phyloP scores from a whole-genome alignment of 64 coral and sea anemone species.

The Orbicella faveolata region DNA sequence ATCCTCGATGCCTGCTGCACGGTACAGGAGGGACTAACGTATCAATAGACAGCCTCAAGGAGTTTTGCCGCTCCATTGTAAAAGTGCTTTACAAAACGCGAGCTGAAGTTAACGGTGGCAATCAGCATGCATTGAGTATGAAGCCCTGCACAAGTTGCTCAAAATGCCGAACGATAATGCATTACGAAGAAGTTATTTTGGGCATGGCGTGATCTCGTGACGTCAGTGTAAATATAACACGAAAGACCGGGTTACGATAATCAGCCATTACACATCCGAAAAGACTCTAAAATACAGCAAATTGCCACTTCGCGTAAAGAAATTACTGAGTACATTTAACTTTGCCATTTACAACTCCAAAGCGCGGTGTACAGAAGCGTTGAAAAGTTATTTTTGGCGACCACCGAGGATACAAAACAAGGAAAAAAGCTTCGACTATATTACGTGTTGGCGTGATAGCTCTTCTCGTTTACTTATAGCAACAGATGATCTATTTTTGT shows the following conservation, averaged over 20 bases:
- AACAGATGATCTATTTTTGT: too few species aligned
- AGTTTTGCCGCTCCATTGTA: conserved; percentile 6
- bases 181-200: conserved; percentile 15
- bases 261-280: neutral
- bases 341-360: too few species aligned
- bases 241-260: neutral
- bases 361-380: too few species aligned
- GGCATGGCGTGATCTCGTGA: neutral
- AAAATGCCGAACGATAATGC: neutral
- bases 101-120: neutral
- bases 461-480: too few species aligned
- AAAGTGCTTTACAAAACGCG: neutral
- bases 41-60: neutral
- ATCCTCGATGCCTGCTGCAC: conserved; percentile 15
- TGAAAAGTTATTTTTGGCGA: neutral
- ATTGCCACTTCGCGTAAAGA: neutral
- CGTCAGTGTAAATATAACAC: neutral
- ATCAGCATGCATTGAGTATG: neutral
- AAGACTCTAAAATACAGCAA: neutral
- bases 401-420: neutral
- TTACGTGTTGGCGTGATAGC: too few species aligned
- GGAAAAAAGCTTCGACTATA: neutral
- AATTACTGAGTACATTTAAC: too few species aligned
- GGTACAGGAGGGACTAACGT: neutral
- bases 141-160: neutral